Evolutionary conservation across 2,888 invertebrate genomes (phyloP), one percentile per base, ranked within the genome.

Genomic region (Chelonus formosanus): DNA sequence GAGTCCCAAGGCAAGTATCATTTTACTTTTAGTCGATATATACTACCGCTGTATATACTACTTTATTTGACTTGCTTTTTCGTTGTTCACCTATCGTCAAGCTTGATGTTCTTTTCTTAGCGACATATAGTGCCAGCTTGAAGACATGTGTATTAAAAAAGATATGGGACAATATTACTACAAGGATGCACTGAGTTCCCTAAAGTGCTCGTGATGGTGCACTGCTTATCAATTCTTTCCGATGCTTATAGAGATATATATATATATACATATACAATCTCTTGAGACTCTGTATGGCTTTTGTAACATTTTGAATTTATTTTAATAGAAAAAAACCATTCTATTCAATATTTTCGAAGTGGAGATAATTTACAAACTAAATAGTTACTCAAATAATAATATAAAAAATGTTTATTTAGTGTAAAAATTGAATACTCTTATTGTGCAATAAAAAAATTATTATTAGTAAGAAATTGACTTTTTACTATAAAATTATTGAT

Each of bases 161-260:
- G 34, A 52, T 32, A 52, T 52, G 52, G 52, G 52, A 32, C 31
- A 32, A 52, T 52, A 32, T 32, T 32, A 52, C 52, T 52, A 32
- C 34, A 31, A 52, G 32, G 52, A 7, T 52, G 34, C 34, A 34
- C 32, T 31, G 34, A 32, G 52, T 52, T 59, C 36, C 54, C 10
- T 53, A 54, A 58, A 65, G 65, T 65, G 65, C 65, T 59, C 57
- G 34, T 56, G 55, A 47, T 32, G 32, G 57, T 58, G 53, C 59
- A 72, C 69, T 64, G 68, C 68, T 74, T 73, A 72, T 72, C 74
- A 74, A 72, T 73, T 73, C 70, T 64, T 69, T 58, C 53, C 58
- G 60, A 70, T 68, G 68, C 67, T 32, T 52, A 52, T 52, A 7
- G 8, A 7, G 32, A 20, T 31, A 48, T 48, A 20, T 48, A 3